Conservation (phyloP, 2,888 invertebrate species). For the Ichneumoninae sp. region DNA sequence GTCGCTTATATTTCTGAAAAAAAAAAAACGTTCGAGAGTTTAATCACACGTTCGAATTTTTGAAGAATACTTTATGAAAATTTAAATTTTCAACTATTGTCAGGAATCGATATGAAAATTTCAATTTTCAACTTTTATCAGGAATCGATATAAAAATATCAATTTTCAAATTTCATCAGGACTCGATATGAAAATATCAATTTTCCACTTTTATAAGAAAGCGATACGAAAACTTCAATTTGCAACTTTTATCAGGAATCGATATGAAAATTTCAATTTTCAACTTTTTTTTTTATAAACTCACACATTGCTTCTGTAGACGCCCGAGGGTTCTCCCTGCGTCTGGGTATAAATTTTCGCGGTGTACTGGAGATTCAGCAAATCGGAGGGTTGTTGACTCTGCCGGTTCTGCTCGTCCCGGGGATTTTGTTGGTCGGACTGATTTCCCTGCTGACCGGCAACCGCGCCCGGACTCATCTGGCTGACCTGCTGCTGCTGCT, state of each 20-base stretch:
- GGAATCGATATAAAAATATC: no score
- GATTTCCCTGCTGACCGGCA: conserved; percentile 63
- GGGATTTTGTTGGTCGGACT: conserved; percentile 61
- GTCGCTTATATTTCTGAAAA: conserved; percentile 71
- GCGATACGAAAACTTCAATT: no score
- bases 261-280: no score
- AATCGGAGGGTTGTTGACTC: conserved; percentile 68
- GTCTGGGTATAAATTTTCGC: conserved; percentile 82
- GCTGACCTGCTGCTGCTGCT: conserved; percentile 47
- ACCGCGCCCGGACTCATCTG: conserved; percentile 35
- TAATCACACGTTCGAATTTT: background rate
- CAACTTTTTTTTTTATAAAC: conserved; percentile 31
- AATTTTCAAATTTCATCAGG: no score
- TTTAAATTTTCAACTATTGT: no score
- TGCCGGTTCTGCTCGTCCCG: conserved; percentile 54
- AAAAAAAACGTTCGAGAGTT: background rate
- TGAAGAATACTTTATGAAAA: no score
- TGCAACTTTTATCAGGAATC: no score
- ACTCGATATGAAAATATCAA: no score
- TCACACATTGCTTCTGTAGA: conserved; percentile 80
- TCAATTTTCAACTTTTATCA: no score
- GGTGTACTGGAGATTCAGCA: conserved; percentile 82
- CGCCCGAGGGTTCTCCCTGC: conserved; percentile 73
- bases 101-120: no score
- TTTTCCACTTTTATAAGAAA: no score